A percentile compares a stretch with the other conserved stretches of the same genome.
phyloP scores from a whole-genome alignment of 2,113 vertebrate genomes.

The human (Homo sapiens) region DNA sequence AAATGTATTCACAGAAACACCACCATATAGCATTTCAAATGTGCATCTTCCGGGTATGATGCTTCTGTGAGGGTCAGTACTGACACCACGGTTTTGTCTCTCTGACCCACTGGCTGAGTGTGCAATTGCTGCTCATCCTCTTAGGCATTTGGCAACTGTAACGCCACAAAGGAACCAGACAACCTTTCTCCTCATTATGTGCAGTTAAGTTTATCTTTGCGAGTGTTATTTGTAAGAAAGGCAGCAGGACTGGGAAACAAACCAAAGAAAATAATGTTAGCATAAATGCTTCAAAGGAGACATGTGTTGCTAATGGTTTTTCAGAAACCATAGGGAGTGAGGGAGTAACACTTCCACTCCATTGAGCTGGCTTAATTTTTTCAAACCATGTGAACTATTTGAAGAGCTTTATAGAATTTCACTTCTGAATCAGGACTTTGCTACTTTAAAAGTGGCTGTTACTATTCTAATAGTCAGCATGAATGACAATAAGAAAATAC shows the following conservation, averaged over 20 bases:
- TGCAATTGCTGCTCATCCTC: neutral
- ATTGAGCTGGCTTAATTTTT: slow-evolving; percentile 69
- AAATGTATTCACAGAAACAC: neutral
- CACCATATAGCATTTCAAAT: neutral
- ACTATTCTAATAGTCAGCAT: slow-evolving; percentile 33
- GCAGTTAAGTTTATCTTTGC: slow-evolving; percentile 62
- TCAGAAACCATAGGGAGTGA: slow-evolving; percentile 71
- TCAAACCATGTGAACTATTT: slow-evolving; percentile 64
- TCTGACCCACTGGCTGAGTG: neutral
- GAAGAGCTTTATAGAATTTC: slow-evolving; percentile 69
- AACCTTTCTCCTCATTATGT: slow-evolving; percentile 16
- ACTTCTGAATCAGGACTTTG: slow-evolving; percentile 62
- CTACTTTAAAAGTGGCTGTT: slow-evolving; percentile 63
- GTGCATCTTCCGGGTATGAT: neutral
- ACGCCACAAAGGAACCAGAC: neutral
- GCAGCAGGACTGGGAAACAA: slow-evolving; percentile 73
- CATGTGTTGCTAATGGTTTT: slow-evolving; percentile 73
- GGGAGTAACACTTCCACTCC: slow-evolving; percentile 69
- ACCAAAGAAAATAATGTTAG: slow-evolving; percentile 72
- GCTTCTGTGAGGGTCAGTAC: neutral
- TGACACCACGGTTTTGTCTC: neutral
- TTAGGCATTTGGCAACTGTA: neutral
- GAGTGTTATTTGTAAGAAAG: slow-evolving; percentile 75
- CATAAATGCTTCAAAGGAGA: slow-evolving; percentile 73
- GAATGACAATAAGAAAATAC: slow-evolving; percentile 50